Conservation (phyloP, 30 jellyfish, hydroid and myxozoan genomes). For the Nemopilema nomurai region DNA sequence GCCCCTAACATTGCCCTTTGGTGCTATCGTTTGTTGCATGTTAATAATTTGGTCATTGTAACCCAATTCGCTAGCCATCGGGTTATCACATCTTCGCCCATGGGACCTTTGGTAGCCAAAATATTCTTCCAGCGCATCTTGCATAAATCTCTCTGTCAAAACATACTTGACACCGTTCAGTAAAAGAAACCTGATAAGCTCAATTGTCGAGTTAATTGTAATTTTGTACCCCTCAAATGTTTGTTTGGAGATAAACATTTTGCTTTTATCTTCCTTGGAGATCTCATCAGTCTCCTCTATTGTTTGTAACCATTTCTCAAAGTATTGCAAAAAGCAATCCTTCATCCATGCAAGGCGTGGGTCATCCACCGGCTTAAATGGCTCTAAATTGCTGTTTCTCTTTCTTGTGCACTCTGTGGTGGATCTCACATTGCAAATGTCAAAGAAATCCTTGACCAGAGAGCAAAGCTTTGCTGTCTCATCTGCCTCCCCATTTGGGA, state of each 20-base stretch:
- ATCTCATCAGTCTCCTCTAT: slow-evolving; percentile 20
- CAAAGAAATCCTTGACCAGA: slow-evolving; percentile 52
- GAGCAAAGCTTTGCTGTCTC: slow-evolving; percentile 57
- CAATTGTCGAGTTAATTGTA: not conserved
- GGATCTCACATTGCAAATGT: slow-evolving; percentile 44
- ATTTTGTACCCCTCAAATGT: slow-evolving; percentile 44
- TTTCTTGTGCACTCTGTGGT: slow-evolving; percentile 23
- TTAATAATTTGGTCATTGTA: slow-evolving; percentile 38
- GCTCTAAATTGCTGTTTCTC: slow-evolving; percentile 22
- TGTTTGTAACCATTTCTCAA: slow-evolving; percentile 36
- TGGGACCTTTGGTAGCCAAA: slow-evolving; percentile 2
- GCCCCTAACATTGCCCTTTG: slow-evolving; percentile 25
- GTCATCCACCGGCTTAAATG: slow-evolving; percentile 30
- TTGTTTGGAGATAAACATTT: slow-evolving; percentile 46
- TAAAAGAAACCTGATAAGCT: not conserved
- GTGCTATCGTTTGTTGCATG: slow-evolving; percentile 22
- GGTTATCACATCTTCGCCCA: slow-evolving; percentile 38
- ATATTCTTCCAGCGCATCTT: slow-evolving; percentile 24
- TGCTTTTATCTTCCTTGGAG: not conserved
- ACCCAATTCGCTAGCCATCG: slow-evolving; percentile 10
- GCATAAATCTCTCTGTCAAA: slow-evolving; percentile 10
- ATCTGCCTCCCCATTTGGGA: slow-evolving; percentile 42
- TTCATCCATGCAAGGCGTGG: slow-evolving; percentile 42
- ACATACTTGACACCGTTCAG: slow-evolving; percentile 8
- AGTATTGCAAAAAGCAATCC: slow-evolving; percentile 29